phyloP scores from a whole-genome alignment of 2,797 vertebrate genomes.

The Mastacembelus armatus region DNA sequence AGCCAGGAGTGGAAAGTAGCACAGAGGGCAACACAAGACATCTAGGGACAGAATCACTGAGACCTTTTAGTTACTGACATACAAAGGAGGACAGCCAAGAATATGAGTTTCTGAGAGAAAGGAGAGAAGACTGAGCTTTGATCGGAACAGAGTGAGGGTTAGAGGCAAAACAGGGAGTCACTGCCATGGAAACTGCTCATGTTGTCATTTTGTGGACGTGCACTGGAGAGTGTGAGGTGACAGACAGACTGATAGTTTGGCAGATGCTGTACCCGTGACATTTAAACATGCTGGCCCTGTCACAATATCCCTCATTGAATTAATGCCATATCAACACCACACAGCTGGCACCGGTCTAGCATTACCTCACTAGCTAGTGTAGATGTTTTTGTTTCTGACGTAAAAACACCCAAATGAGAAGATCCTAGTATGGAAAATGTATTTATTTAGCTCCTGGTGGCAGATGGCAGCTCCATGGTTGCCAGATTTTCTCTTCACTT shows the following conservation, averaged over 20 bases:
- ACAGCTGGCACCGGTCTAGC: constrained; percentile 19
- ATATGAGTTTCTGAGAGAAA: constrained; percentile 37
- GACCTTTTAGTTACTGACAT: constrained; percentile 38
- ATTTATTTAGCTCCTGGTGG: background rate
- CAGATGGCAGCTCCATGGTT: background rate
- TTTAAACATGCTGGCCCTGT: constrained; percentile 47
- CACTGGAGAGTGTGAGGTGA: constrained; percentile 35
- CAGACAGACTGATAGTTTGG: constrained; percentile 41
- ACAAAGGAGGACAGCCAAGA: constrained; percentile 25
- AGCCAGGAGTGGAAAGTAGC: constrained; percentile 54
- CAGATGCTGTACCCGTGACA: constrained; percentile 64
- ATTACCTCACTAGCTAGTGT: constrained; percentile 40
- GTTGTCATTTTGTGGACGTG: constrained; percentile 63
- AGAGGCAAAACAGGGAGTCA: constrained; percentile 27
- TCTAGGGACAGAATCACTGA: constrained; percentile 53
- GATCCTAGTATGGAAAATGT: background rate
- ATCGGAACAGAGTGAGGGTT: constrained; percentile 31
- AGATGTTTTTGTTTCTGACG: constrained; percentile 14
- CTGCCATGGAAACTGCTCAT: constrained; percentile 49
- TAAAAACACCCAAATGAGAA: too few relatives aligned
- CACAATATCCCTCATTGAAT: constrained; percentile 36
- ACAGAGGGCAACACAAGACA: constrained; percentile 61
- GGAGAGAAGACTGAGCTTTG: background rate
- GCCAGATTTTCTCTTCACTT: too few relatives aligned
- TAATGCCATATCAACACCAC: constrained; percentile 28